Evolutionary conservation across 2,797 vertebrate genomes (phyloP).

Genomic region (Spinus pinus): DNA sequence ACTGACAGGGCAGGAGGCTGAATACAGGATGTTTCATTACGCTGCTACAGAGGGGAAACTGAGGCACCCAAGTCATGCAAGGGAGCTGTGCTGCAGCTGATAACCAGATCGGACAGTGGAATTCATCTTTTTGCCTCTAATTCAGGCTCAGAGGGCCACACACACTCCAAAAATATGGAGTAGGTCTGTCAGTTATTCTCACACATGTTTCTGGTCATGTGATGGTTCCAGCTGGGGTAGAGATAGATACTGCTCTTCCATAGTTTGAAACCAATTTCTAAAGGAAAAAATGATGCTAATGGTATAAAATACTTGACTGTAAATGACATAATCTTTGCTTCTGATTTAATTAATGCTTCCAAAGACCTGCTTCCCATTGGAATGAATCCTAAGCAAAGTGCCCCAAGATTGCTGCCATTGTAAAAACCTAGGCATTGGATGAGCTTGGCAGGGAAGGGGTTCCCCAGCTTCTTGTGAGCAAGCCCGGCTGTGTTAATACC

Average conservation of each 20-base stretch:
- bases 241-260: neutral
- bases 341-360: neutral
- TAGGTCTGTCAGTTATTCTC: neutral
- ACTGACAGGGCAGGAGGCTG: neutral
- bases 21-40: neutral
- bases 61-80: neutral
- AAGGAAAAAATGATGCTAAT: neutral
- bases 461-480: neutral
- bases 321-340: neutral
- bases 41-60: neutral
- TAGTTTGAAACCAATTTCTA: neutral
- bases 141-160: neutral
- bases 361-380: neutral
- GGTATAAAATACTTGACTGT: neutral
- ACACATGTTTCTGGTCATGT: neutral
- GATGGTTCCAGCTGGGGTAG: neutral
- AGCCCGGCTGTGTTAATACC: neutral
- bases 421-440: neutral
- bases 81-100: neutral
- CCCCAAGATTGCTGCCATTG: neutral
- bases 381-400: neutral
- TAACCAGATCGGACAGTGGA: neutral
- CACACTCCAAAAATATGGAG: neutral
- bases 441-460: neutral
- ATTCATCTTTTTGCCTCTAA: neutral